Percentiles rank a stretch among this genome's conserved stretches.
Evolutionary conservation across 2,113 vertebrate genomes (phyloP).

Genomic region (Xiphorhynchus elegans): DNA sequence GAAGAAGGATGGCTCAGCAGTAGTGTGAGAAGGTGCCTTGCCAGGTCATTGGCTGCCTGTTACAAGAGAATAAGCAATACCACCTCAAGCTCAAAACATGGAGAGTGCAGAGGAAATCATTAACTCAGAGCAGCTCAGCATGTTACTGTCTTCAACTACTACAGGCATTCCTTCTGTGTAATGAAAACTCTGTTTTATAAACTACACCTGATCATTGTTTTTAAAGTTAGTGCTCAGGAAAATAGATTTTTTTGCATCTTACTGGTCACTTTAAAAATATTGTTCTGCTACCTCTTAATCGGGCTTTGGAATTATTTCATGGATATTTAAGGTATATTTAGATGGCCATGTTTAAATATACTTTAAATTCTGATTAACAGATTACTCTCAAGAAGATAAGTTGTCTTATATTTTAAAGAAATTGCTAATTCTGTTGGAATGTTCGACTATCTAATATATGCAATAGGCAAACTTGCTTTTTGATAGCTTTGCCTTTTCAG

Average conservation of each 20-base stretch:
- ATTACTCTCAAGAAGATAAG: neutral
- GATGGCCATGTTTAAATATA: neutral
- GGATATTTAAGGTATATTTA: neutral
- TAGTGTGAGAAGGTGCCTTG: neutral
- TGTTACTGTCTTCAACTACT: neutral
- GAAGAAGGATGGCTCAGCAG: neutral
- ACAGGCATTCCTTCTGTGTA: neutral
- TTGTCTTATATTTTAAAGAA: neutral
- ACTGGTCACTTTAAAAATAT: neutral
- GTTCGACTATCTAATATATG: neutral
- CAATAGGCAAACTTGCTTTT: neutral
- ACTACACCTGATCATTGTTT: neutral
- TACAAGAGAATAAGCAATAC: neutral
- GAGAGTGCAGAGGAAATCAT: neutral
- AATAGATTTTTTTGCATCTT: neutral
- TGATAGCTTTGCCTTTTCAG: neutral
- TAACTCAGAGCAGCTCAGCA: neutral
- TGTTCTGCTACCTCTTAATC: neutral
- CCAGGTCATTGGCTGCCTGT: neutral
- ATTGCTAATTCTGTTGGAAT: neutral
- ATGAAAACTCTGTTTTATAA: neutral
- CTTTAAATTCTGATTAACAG: neutral
- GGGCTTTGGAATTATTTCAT: neutral
- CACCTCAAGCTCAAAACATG: neutral
- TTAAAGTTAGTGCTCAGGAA: neutral